Evolutionary conservation across 2,888 invertebrate species (phyloP).

Genomic region (Muschampia plurimacula): DNA sequence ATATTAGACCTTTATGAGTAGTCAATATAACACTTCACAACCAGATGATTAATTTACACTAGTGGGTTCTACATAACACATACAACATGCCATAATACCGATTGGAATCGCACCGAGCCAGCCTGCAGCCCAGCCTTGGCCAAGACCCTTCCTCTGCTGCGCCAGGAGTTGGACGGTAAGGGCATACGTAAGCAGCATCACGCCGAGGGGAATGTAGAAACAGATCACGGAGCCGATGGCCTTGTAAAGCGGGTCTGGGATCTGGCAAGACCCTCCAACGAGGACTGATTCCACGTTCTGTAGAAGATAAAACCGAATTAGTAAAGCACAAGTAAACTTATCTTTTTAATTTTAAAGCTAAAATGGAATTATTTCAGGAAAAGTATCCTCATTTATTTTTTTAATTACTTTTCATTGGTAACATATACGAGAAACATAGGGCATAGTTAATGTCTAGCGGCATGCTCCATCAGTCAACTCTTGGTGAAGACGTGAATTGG

Average conservation of each 20-base stretch:
- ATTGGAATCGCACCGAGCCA: constrained; percentile 89
- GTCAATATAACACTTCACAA: too few relatives aligned
- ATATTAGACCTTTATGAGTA: too few relatives aligned
- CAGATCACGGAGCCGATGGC: constrained; percentile 97
- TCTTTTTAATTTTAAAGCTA: too few relatives aligned
- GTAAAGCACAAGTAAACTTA: neutral
- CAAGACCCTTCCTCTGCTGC: constrained; percentile 90
- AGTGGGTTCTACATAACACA: neutral
- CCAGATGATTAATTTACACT: too few relatives aligned
- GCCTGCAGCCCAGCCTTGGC: constrained; percentile 90
- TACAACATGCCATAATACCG: constrained; percentile 66
- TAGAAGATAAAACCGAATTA: constrained; percentile 52
- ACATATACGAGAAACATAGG: too few relatives aligned
- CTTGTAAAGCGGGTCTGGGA: constrained; percentile 95
- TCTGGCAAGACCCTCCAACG: constrained; percentile 93
- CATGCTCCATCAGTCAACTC: too few relatives aligned
- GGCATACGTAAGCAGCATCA: constrained; percentile 98
- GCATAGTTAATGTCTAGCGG: neutral
- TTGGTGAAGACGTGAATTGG: too few relatives aligned
- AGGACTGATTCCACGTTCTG: constrained; percentile 94
- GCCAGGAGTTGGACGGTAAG: constrained; percentile 95
- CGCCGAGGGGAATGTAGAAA: constrained; percentile 97
- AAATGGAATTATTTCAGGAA: too few relatives aligned
- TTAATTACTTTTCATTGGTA: too few relatives aligned
- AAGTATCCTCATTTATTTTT: too few relatives aligned